Evolutionary conservation across 2,113 vertebrate species (phyloP).

Genomic region (Plecotus auritus): DNA sequence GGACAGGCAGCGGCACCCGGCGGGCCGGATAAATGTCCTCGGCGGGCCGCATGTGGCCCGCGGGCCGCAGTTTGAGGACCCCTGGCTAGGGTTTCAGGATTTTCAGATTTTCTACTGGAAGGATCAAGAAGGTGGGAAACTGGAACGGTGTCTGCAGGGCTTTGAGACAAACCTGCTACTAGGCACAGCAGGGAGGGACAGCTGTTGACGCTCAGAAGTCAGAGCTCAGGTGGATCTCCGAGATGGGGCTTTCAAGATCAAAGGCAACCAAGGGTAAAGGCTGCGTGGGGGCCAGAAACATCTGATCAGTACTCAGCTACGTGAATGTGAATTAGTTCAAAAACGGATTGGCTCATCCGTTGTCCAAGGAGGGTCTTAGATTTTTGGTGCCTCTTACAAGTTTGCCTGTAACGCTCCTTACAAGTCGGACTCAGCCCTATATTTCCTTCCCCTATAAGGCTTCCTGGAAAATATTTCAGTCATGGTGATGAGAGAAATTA

Average conservation of each 20-base stretch:
- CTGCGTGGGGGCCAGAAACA: rapidly evolving
- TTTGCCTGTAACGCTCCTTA: neutral
- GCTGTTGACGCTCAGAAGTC: neutral
- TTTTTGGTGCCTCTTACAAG: neutral
- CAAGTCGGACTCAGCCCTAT: neutral
- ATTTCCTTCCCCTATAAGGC: neutral
- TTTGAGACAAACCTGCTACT: neutral
- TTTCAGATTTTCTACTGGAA: neutral
- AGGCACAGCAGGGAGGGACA: neutral
- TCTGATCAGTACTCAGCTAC: neutral
- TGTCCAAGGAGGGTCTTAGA: neutral
- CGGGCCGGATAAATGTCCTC: too few relatives aligned
- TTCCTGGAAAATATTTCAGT: neutral
- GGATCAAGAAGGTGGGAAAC: neutral
- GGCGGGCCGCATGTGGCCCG: too few relatives aligned
- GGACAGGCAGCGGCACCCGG: too few relatives aligned
- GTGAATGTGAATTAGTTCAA: neutral
- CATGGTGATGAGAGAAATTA: neutral
- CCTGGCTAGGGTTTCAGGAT: neutral
- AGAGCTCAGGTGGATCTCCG: neutral
- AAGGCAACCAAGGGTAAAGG: neutral
- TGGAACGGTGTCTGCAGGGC: neutral
- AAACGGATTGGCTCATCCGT: neutral
- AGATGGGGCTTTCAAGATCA: neutral
- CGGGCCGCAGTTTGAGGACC: too few relatives aligned